Conservation (phyloP, 1,140 invertebrate genomes). For the Chironomus striatipennis region DNA sequence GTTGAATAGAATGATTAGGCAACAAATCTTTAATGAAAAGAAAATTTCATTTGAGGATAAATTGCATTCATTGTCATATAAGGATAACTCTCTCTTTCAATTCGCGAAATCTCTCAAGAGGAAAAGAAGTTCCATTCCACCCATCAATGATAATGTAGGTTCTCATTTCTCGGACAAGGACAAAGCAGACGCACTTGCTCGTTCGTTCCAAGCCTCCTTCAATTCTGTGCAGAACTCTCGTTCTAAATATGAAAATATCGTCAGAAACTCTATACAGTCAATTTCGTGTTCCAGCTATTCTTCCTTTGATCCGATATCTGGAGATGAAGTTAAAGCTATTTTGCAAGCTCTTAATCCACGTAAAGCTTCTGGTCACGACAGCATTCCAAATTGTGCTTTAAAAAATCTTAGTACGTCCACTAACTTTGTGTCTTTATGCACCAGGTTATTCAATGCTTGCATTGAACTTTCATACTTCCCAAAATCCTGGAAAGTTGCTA, state of each 20-base stretch:
- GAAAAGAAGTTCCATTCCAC: neutral
- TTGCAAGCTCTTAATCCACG: neutral
- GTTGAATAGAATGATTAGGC: neutral
- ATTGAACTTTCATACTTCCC: too few relatives aligned
- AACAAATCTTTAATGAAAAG: neutral
- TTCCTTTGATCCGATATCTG: neutral
- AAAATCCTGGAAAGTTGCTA: too few relatives aligned
- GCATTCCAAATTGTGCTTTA: neutral
- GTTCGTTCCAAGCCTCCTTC: neutral
- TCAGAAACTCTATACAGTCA: neutral
- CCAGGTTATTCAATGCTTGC: too few relatives aligned
- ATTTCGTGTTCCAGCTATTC: too few relatives aligned
- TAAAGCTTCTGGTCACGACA: neutral
- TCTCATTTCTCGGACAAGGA: neutral
- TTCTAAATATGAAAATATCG: neutral
- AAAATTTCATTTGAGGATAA: neutral
- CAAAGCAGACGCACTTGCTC: too few relatives aligned
- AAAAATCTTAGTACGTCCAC: too few relatives aligned
- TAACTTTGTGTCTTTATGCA: conserved; percentile 23
- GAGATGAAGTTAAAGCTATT: neutral
- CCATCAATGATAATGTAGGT: neutral
- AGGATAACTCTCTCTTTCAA: neutral
- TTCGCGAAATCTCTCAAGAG: neutral
- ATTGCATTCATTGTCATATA: neutral
- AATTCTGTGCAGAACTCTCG: neutral